A percentile compares a stretch with the other conserved stretches of the same genome.
Evolutionary conservation across 2,113 vertebrate genomes (phyloP).

Genomic region (Saimiri boliviensis): DNA sequence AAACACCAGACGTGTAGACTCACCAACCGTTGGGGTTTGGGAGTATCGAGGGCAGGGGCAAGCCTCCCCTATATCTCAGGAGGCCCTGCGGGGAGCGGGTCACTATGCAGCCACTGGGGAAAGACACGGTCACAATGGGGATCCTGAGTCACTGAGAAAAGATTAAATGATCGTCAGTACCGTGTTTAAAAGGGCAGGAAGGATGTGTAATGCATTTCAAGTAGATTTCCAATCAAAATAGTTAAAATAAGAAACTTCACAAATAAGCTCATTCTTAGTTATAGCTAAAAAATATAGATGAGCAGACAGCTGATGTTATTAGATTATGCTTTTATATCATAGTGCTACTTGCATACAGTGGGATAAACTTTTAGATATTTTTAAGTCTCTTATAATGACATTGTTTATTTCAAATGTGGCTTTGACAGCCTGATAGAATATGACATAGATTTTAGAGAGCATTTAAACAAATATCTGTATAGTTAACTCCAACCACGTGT

Average conservation of each 20-base stretch:
- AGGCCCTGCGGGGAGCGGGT: rapidly evolving
- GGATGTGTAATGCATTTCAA: not conserved
- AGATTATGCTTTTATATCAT: not conserved
- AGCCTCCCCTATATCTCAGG: not conserved
- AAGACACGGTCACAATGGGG: not conserved
- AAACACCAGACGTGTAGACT: not conserved
- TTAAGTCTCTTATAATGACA: not conserved
- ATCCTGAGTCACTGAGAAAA: not conserved
- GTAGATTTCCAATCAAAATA: not conserved
- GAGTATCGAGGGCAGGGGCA: not conserved
- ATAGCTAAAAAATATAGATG: not conserved
- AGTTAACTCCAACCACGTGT: not conserved
- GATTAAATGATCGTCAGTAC: not conserved
- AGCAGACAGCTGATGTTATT: not conserved
- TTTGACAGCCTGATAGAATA: not conserved
- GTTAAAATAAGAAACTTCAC: conserved; percentile 10
- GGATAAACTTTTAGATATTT: not conserved
- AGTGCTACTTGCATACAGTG: not conserved
- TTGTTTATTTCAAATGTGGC: not conserved
- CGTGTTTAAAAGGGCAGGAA: not conserved
- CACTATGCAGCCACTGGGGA: not conserved
- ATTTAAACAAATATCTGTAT: not conserved
- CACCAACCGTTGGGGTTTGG: not conserved
- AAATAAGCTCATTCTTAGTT: not conserved
- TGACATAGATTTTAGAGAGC: not conserved